These are phyloP conservation scores for Coboldia fuscipes DNA, from an alignment of 1,140 invertebrate genomes.

Conservation along the genomic window DNA sequence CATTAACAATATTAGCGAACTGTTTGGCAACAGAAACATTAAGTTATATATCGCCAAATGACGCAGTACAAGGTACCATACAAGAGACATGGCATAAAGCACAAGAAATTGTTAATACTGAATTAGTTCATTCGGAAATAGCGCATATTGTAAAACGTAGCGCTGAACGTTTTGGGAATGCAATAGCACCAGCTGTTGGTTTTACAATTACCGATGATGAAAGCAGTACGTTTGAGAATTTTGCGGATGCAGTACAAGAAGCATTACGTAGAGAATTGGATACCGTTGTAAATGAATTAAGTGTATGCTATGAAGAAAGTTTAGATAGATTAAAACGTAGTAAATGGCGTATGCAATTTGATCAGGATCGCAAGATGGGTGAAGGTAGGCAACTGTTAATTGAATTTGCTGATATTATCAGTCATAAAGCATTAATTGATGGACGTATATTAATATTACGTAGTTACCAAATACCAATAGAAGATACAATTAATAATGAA, in stretches of 20 bases:
- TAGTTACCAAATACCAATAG: constrained; percentile 16
- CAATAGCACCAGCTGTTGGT: constrained; percentile 24
- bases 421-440: constrained; percentile 54
- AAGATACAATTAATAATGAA: constrained; percentile 1
- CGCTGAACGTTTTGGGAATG: constrained; percentile 36
- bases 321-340: constrained; percentile 22
- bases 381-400: constrained; percentile 32
- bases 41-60: constrained; percentile 20
- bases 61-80: constrained; percentile 23
- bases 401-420: constrained; percentile 50
- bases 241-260: constrained; percentile 43
- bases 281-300: constrained; percentile 37
- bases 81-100: constrained; percentile 43
- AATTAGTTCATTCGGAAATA: constrained; percentile 49
- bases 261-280: constrained; percentile 44
- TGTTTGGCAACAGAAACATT: constrained; percentile 39
- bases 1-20: constrained; percentile 39
- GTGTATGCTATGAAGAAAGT: constrained; percentile 35
- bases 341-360: constrained; percentile 17
- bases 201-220: constrained; percentile 35
- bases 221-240: constrained; percentile 37
- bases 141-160: constrained; percentile 42
- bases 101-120: constrained; percentile 42
- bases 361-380: constrained; percentile 24
- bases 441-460: constrained; percentile 38